A percentile compares a stretch with the other conserved stretches of the same genome.
These are phyloP conservation scores for Melanocharis versteri DNA, from an alignment of 2,113 vertebrate species.

Conservation along the genomic window DNA sequence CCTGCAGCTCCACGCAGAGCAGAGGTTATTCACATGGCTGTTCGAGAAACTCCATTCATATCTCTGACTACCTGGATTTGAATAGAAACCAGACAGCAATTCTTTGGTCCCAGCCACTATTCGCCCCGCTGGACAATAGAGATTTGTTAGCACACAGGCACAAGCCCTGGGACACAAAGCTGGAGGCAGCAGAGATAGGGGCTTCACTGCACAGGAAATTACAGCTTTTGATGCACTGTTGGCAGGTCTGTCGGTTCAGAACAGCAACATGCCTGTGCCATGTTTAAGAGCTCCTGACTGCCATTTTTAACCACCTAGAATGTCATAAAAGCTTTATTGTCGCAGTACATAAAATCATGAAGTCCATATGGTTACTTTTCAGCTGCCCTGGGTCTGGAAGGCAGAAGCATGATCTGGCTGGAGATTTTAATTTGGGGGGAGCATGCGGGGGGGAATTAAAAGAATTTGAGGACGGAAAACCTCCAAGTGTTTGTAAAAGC, in stretches of 20 bases:
- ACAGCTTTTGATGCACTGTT: slow-evolving; percentile 87
- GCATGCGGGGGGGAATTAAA: background rate
- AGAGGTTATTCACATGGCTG: slow-evolving; percentile 73
- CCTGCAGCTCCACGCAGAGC: slow-evolving; percentile 60
- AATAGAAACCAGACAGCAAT: slow-evolving; percentile 98
- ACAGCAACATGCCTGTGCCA: slow-evolving; percentile 68
- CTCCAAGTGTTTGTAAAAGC: background rate
- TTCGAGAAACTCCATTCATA: slow-evolving; percentile 78
- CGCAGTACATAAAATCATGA: slow-evolving; percentile 65
- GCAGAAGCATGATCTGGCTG: background rate
- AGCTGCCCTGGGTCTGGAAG: slow-evolving; percentile 31
- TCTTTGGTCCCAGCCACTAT: slow-evolving; percentile 84
- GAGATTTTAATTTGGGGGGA: background rate
- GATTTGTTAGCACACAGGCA: slow-evolving; percentile 92
- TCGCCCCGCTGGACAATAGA: slow-evolving; percentile 88
- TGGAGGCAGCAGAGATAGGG: slow-evolving; percentile 79
- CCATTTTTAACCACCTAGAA: slow-evolving; percentile 70
- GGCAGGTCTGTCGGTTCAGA: slow-evolving; percentile 78
- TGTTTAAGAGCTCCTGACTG: slow-evolving; percentile 72
- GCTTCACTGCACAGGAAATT: slow-evolving; percentile 92
- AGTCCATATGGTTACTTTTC: slow-evolving; percentile 65
- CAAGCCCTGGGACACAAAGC: slow-evolving; percentile 91
- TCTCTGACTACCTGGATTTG: slow-evolving; percentile 89
- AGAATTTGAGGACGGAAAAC: background rate
- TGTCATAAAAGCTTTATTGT: slow-evolving; percentile 71